Evolutionary conservation across 2,888 invertebrate species (phyloP), one percentile per base, ranked within the genome.

Genomic region (Eilema sororculum): DNA sequence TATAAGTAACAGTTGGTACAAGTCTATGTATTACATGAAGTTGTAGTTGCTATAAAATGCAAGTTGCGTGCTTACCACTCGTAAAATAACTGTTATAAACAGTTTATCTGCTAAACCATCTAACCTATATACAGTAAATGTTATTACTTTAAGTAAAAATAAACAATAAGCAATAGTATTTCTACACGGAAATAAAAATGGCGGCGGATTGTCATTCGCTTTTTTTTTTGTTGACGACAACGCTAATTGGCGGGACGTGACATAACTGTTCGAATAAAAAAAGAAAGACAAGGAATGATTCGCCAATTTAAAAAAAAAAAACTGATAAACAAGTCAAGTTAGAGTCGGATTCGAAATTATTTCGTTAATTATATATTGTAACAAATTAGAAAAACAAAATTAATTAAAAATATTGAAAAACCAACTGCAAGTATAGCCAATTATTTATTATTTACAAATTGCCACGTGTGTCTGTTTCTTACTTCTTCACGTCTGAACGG

Each of bases 81-180:
- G 25, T 63, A 46, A 63, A 63, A 63, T 25, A 8, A 10, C 63
- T n/a, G 33, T 59, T 25, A 62, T n/a, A 25, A 20, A 24, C 60
- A 33, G 60, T n/a, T 33, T 25, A 63, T 63, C 63, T 6, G 25
- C 46, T 63, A 22, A n/a, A 22, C 12, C 63, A 63, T 63, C 63
- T 63, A 63, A 37, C 63, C 46, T 24, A 46, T 46, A 46, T 41
- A 41, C 33, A 63, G 24, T 16, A 46, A 13, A 20, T 63, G 63
- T 25, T 46, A 63, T 63, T 63, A 46, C 41, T 24, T 61, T 61
- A 37, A 62, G 63, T 63, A 46, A 63, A 63, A 25, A 46, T 20
- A 25, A 25, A 24, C 13, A 41, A 41, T 41, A 13, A 37, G 46
- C 30, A 28, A 16, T 62, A 22, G 37, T 37, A 10, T 41, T 62